Conservation (phyloP, 1,140 invertebrate species). For the Trachelipus rathkii region DNA sequence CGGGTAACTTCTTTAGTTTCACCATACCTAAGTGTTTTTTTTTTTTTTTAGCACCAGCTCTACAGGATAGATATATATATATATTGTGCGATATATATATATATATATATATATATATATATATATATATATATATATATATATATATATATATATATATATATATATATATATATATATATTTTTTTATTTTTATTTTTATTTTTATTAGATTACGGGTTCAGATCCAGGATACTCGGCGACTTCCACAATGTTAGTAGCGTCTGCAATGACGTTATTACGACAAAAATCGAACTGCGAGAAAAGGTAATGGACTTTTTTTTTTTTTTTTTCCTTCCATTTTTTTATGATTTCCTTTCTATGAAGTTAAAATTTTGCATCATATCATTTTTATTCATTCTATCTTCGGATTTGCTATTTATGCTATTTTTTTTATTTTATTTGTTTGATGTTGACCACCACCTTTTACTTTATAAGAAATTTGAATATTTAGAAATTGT, state of each 20-base stretch:
- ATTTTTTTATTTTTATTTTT: conserved; percentile 4
- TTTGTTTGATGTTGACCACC: too few relatives aligned
- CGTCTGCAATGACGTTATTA: conserved; percentile 23
- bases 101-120: conserved; percentile 22
- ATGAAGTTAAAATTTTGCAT: too few relatives aligned
- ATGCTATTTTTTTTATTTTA: too few relatives aligned
- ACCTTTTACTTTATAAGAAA: too few relatives aligned
- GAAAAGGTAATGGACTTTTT: background rate
- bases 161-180: conserved; percentile 9
- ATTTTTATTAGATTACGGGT: conserved; percentile 5
- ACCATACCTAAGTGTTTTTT: too few relatives aligned
- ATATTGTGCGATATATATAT: conserved; percentile 22
- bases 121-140: conserved; percentile 14
- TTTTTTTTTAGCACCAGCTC: too few relatives aligned
- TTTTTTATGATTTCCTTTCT: background rate
- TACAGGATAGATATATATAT: too few relatives aligned
- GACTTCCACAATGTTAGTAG: conserved; percentile 20
- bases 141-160: background rate
- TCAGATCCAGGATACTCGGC: conserved; percentile 7
- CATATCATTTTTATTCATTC: too few relatives aligned
- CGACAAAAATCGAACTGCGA: conserved; percentile 10
- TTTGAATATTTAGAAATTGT: too few relatives aligned
- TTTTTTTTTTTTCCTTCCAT: too few relatives aligned
- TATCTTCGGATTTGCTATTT: too few relatives aligned
- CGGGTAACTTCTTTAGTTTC: too few relatives aligned